Conservation (phyloP, 2,888 invertebrate species). For the Ormyrus thymus region DNA sequence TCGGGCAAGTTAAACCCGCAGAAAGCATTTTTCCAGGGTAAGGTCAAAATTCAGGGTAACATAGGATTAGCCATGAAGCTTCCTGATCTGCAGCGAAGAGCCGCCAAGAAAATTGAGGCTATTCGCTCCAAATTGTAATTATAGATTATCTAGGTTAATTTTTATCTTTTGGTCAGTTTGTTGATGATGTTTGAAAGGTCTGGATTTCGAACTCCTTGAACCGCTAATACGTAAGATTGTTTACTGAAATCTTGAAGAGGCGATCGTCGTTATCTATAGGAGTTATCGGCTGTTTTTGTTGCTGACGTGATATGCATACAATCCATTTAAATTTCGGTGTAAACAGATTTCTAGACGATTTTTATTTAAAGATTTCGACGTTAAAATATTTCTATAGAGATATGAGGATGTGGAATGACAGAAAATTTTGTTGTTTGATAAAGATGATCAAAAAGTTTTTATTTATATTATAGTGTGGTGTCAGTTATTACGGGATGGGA, state of each 20-base stretch:
- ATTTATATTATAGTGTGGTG: conserved; percentile 30
- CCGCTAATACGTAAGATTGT: no score
- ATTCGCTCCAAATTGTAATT: conserved; percentile 85
- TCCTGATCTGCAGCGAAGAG: conserved; percentile 86
- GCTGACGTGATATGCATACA: no score
- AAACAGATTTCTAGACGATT: no score
- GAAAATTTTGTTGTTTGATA: no score
- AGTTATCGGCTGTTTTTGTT: no score
- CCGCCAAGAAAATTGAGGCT: conserved; percentile 83
- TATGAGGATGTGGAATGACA: no score
- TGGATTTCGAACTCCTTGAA: no score
- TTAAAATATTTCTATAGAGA: no score
- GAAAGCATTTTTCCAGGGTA: conserved; percentile 97
- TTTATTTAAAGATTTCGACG: no score
- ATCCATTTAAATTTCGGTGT: no score
- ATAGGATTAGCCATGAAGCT: conserved; percentile 98
- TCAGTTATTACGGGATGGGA: conserved; percentile 26
- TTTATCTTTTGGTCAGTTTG: not conserved
- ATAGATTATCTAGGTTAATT: not conserved
- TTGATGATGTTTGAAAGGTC: not conserved
- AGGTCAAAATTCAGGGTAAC: conserved; percentile 96
- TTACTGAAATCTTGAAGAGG: not conserved
- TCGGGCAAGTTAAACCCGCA: conserved; percentile 95
- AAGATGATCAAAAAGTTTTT: no score
- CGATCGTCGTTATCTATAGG: not conserved